Percentiles rank a stretch among this genome's conserved stretches.
These are phyloP conservation scores for Clupea harengus DNA, from an alignment of 2,113 vertebrate genomes.

Conservation along the genomic window DNA sequence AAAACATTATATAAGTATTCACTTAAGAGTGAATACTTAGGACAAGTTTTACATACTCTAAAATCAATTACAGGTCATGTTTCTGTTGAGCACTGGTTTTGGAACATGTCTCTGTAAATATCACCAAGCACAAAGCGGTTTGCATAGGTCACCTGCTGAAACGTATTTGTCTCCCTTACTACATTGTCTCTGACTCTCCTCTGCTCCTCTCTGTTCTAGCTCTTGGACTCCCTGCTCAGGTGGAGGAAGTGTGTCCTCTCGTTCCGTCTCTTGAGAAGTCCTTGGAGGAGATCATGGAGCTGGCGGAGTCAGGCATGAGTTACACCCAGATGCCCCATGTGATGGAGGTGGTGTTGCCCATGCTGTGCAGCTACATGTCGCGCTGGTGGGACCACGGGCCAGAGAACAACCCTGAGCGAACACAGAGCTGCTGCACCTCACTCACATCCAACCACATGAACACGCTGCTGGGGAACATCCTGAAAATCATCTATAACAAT, in stretches of 20 bases:
- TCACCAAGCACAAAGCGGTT: too few species aligned
- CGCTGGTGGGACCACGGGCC: constrained; percentile 96
- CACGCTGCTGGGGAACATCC: constrained; percentile 88
- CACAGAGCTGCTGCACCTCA: constrained; percentile 83
- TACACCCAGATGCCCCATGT: constrained; percentile 95
- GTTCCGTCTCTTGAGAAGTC: constrained; percentile 87
- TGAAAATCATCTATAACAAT: constrained; percentile 98
- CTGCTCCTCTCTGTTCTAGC: constrained; percentile 56
- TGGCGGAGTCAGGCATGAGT: constrained; percentile 89
- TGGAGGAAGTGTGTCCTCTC: constrained; percentile 82
- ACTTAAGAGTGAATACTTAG: too few species aligned
- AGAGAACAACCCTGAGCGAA: constrained; percentile 73
- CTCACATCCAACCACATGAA: constrained; percentile 94
- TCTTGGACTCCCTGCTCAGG: constrained; percentile 77
- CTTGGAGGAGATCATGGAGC: constrained; percentile 89
- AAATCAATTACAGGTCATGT: too few species aligned
- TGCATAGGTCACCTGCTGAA: background rate
- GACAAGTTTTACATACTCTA: too few species aligned
- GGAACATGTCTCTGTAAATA: too few species aligned
- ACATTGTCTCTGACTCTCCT: background rate
- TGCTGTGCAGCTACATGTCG: constrained; percentile 96
- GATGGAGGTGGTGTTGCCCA: constrained; percentile 93
- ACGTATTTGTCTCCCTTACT: background rate
- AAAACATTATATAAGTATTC: too few species aligned
- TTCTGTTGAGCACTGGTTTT: too few species aligned